Evolutionary conservation across 1,140 invertebrate species (phyloP), one percentile per base, ranked within the genome.

Genomic region (Drosophila murphyi): DNA sequence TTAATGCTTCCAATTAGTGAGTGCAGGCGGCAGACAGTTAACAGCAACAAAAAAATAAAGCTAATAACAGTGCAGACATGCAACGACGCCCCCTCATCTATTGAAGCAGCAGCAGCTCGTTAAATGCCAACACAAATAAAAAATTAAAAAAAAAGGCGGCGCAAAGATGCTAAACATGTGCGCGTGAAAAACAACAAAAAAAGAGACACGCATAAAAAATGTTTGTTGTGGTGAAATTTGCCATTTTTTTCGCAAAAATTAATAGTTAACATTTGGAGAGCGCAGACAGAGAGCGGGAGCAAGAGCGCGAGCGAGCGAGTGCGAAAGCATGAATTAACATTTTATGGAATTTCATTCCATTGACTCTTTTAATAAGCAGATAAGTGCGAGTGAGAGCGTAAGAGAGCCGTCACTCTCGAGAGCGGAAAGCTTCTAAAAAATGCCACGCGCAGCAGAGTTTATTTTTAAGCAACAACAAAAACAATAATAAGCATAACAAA

Each of bases 391-490:
- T 63, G 69, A 61, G 51, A 35, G 50, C 2, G n/a, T 45, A 6
- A 55, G 55, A 4, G 32, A 12, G 29, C 45, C 5, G 34, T 12
- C 39, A 57, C 35, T 50, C 39, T 34, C 3, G 20, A 50, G 41
- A 34, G 34, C 37, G 45, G 10, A 10, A 56, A 50, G n/a, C 52
- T 64, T 59, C 35, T 51, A 37, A 70, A 78, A 87, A 88, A 73
- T 81, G 85, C 74, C 85, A 89, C 85, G 86, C 85, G 85, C 85
- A 90, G 75, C 50, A 73, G 54, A 85, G 81, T 85, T 89, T 89
- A 89, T 89, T 89, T 89, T 89, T 81, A 89, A 85, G 72, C 78
- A 89, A 90, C 80, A 89, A 88, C 85, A 89, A 89, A 74, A 89
- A 90, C 80, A 89, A 88, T 85, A 89, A 89, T 62, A 56, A 76